Evolutionary conservation across 1,140 invertebrate genomes (phyloP).

Genomic region (Drosophila leontia): DNA sequence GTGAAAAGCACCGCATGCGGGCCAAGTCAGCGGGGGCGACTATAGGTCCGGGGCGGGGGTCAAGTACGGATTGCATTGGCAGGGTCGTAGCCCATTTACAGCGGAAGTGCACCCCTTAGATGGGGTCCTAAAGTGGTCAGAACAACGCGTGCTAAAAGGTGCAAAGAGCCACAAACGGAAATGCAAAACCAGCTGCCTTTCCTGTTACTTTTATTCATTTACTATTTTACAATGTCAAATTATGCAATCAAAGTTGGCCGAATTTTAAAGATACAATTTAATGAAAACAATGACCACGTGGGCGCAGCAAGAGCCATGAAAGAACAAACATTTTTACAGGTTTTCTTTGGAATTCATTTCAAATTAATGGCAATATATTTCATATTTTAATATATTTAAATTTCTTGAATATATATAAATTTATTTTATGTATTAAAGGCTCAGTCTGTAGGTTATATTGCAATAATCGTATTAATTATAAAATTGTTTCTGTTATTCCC

Average conservation of each 20-base stretch:
- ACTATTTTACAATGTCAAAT: conserved; percentile 33
- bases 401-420: too few relatives aligned
- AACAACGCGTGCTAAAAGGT: conserved; percentile 75
- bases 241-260: conserved; percentile 62
- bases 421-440: too few relatives aligned
- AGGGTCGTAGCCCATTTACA: conserved; percentile 22
- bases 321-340: conserved; percentile 7
- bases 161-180: conserved; percentile 51
- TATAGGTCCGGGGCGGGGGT: conserved; percentile 55
- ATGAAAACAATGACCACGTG: conserved; percentile 9
- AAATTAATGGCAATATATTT: too few relatives aligned
- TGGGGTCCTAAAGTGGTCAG: conserved; percentile 37
- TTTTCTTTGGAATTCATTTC: conserved; percentile 9
- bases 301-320: conserved; percentile 29
- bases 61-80: conserved; percentile 66
- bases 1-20: conserved; percentile 73
- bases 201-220: not conserved
- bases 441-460: not conserved
- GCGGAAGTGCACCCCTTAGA: conserved; percentile 62
- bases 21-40: conserved; percentile 63
- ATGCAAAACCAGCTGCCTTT: conserved; percentile 53
- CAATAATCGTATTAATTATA: not conserved
- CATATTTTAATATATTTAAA: too few relatives aligned
- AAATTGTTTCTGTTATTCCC: not conserved
- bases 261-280: conserved; percentile 19